Evolutionary conservation across 2,113 vertebrate genomes (phyloP), one percentile per base, ranked within the genome.

Genomic region (Myocastor coypus): DNA sequence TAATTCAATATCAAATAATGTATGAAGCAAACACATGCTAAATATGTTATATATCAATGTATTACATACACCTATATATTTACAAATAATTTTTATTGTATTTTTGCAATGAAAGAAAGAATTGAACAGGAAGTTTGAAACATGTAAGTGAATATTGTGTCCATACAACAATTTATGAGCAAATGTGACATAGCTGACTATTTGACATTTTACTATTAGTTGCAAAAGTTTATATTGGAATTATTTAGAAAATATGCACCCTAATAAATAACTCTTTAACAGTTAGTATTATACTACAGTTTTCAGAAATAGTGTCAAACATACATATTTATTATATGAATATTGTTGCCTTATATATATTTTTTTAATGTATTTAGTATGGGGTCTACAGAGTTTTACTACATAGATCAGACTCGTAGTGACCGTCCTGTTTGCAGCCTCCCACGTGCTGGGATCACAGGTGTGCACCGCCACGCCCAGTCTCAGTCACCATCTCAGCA

Each of bases 211-310:
- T 37, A 85, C 81, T 42, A 2, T 57, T 75, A 91, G 46, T 37
- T 69, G 11, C 40, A 89, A 80, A 87, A 91, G 3, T 85, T 26
- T 77, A 22, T 50, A 2, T 81, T 89, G 91, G 68, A 14, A 75
- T 87, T 95, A 75, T 69, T 94, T 32, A 82, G 32, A 94, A 89
- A 94, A 91, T 89, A 83, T 52, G n/a, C 14, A 40, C 1, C 4
- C 66, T 86, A 83, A 19, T 87, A 91, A 91, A 85, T 37, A 71
- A 32, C 59, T 83, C 78, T 61, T 91, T 87, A 34, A 11, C 77
- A 16, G 30, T 69, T 66, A 84, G 1, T 52, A 6, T 12, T 94
- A 0, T 91, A 82, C 16, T 89, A 26, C 57, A 34, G 59, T 61
- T 87, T 95, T 90, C n/a, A 78, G 26, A 55, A 5, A 90, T 94